A percentile compares a stretch with the other conserved stretches of the same genome.
phyloP scores from a whole-genome alignment of 2,797 vertebrate species.

The Chiloscyllium punctatum region DNA sequence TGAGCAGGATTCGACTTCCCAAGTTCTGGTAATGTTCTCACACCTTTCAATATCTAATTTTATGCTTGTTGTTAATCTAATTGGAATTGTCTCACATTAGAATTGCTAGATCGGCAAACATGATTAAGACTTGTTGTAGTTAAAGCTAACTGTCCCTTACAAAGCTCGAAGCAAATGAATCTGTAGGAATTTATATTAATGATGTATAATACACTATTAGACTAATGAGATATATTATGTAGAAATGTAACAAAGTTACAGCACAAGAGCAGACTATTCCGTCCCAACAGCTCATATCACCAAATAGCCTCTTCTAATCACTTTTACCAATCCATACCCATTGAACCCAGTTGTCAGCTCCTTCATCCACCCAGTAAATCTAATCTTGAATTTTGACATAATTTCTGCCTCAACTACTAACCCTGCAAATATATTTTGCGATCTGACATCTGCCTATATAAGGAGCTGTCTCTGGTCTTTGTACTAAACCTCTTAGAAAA shows the following conservation, averaged over 20 bases:
- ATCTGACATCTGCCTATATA: background rate
- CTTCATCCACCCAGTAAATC: background rate
- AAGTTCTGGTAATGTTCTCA: background rate
- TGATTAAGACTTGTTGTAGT: background rate
- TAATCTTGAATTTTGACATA: background rate
- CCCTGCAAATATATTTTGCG: background rate
- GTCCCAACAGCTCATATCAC: background rate
- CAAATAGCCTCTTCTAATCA: background rate
- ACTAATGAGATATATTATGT: background rate
- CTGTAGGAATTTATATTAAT: background rate
- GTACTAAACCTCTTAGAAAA: background rate
- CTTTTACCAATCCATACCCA: background rate
- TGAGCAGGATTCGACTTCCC: background rate
- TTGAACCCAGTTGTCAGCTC: background rate
- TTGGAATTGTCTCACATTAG: background rate
- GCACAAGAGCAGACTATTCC: background rate
- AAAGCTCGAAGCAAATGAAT: background rate
- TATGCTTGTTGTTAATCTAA: background rate
- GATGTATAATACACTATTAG: background rate
- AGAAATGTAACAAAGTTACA: background rate
- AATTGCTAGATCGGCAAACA: background rate
- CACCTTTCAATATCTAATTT: background rate
- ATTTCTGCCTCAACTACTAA: background rate
- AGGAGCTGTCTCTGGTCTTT: background rate
- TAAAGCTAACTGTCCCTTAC: background rate